phyloP scores from a whole-genome alignment of 2,113 vertebrate species.

The Grus americana region DNA sequence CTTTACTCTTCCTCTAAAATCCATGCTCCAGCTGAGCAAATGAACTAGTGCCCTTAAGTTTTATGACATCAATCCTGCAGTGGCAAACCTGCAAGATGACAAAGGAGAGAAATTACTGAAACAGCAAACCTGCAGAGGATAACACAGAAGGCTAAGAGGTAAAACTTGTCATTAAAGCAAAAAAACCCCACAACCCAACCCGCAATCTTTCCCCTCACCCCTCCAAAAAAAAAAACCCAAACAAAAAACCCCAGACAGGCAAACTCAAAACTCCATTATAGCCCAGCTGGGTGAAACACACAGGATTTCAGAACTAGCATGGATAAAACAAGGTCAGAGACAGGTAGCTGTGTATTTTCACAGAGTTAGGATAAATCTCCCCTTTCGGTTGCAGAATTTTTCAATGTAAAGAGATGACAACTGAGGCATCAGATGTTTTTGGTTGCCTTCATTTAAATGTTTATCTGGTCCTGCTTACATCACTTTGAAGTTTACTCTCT shows the following conservation, averaged over 20 bases:
- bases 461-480: not conserved
- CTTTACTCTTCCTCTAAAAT: slow-evolving; percentile 26
- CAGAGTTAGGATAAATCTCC: not conserved
- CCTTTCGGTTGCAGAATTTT: not conserved
- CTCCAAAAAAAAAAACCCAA: not conserved
- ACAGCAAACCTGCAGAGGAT: not conserved
- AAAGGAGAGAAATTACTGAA: slow-evolving; percentile 4
- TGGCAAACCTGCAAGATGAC: not conserved
- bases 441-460: not conserved
- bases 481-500: not conserved
- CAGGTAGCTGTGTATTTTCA: not conserved
- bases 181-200: accelerated
- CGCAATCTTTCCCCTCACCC: accelerated
- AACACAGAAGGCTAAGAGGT: not conserved
- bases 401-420: not conserved
- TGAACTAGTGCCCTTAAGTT: slow-evolving; percentile 26
- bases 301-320: not conserved
- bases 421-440: not conserved
- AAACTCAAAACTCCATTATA: not conserved
- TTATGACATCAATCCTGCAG: not conserved
- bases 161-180: not conserved
- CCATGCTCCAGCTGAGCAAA: not conserved
- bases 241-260: not conserved
- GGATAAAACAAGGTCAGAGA: not conserved
- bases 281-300: not conserved